Percentiles rank a stretch among this genome's conserved stretches.
phyloP scores from a whole-genome alignment of 2,888 invertebrate genomes.

The Drosophila pseudotalamancana region DNA sequence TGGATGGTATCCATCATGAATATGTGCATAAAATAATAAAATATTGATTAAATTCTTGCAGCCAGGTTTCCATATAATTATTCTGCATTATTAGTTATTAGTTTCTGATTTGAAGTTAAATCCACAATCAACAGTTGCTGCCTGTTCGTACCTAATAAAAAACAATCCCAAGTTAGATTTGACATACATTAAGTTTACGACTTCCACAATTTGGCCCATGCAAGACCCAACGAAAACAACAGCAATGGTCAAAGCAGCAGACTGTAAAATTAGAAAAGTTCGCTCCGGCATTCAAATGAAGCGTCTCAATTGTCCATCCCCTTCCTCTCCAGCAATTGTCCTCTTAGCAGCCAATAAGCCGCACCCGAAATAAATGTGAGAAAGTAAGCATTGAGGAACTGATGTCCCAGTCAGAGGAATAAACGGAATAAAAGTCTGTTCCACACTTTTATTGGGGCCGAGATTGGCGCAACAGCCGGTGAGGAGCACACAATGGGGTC shows the following conservation, averaged over 20 bases:
- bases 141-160: neutral
- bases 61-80: too few species aligned
- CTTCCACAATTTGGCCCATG: slow-evolving; percentile 18
- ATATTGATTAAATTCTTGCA: neutral
- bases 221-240: neutral
- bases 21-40: neutral
- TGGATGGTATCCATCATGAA: neutral
- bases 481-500: slow-evolving; percentile 33
- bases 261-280: slow-evolving; percentile 47
- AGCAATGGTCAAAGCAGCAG: slow-evolving; percentile 19
- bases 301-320: slow-evolving; percentile 35
- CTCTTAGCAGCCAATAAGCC: slow-evolving; percentile 60
- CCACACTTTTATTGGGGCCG: slow-evolving; percentile 42
- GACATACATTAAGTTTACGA: slow-evolving; percentile 29
- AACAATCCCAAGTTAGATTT: neutral
- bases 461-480: slow-evolving; percentile 45
- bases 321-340: slow-evolving; percentile 28
- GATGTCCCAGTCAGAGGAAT: slow-evolving; percentile 14
- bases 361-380: slow-evolving; percentile 35
- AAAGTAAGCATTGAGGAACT: slow-evolving; percentile 25
- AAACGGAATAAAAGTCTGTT: slow-evolving; percentile 17
- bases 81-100: neutral
- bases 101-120: neutral
- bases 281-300: slow-evolving; percentile 59
- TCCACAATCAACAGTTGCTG: neutral